phyloP scores from a whole-genome alignment of 2,797 vertebrate species.

The Ispidina picta region DNA sequence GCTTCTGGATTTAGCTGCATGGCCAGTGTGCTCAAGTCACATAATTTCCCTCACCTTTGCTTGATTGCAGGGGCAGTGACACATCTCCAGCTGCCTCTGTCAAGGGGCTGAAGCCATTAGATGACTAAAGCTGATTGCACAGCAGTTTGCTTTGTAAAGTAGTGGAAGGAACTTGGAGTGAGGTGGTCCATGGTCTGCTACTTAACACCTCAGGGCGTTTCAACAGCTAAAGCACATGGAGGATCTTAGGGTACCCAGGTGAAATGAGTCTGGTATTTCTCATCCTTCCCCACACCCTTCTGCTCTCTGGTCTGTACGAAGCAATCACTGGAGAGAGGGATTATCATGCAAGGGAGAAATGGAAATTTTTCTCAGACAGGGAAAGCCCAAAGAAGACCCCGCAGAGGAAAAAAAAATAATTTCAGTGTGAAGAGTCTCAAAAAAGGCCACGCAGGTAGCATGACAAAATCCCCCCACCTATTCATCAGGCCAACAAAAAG shows the following conservation, averaged over 20 bases:
- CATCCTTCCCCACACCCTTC: background rate
- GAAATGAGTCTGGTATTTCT: background rate
- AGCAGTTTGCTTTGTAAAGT: background rate
- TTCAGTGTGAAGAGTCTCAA: conserved; percentile 52
- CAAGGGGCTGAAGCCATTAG: background rate
- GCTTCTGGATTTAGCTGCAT: accelerated
- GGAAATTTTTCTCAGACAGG: conserved; percentile 39
- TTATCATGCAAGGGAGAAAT: background rate
- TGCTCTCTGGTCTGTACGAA: background rate
- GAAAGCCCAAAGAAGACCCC: background rate
- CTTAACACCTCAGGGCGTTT: background rate
- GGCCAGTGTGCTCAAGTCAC: accelerated
- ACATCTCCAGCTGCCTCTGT: background rate
- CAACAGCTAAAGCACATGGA: background rate
- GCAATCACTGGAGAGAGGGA: background rate
- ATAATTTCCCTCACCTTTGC: background rate
- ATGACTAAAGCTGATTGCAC: background rate
- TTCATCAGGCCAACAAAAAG: conserved; percentile 82
- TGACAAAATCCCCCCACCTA: conserved; percentile 71
- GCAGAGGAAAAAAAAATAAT: background rate
- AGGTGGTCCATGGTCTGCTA: accelerated
- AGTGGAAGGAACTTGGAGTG: background rate
- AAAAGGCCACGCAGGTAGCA: conserved; percentile 36
- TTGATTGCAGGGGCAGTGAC: background rate
- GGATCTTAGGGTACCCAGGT: background rate